Evolutionary conservation across 2,797 vertebrate species (phyloP).

Genomic region (Molossus molossus): DNA sequence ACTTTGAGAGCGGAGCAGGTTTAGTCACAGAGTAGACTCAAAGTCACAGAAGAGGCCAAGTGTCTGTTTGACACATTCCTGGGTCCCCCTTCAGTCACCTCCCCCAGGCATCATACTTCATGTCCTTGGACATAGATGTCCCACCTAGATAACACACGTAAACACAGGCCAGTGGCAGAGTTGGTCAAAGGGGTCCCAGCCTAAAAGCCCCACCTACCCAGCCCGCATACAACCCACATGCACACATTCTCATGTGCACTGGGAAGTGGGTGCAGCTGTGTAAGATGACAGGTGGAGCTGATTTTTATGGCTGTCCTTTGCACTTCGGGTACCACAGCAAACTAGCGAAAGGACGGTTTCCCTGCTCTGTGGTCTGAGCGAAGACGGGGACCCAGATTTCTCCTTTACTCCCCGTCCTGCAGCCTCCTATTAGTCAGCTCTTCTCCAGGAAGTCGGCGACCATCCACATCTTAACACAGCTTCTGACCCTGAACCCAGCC

Average conservation of each 20-base stretch:
- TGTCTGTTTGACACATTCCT: not conserved
- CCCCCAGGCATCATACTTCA: not conserved
- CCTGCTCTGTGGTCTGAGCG: not conserved
- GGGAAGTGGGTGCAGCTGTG: not conserved
- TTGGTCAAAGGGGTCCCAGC: slow-evolving; percentile 25
- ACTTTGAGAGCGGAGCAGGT: not conserved
- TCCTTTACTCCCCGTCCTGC: not conserved
- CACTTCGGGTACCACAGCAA: not conserved
- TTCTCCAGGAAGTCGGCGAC: not conserved
- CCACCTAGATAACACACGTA: not conserved
- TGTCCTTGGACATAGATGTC: not conserved
- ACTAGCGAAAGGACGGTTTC: not conserved
- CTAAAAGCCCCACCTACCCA: not conserved
- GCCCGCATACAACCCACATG: too few relatives aligned
- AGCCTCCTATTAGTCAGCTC: too few relatives aligned
- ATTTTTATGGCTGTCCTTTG: not conserved
- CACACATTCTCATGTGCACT: not conserved
- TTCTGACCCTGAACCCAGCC: not conserved
- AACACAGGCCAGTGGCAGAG: not conserved
- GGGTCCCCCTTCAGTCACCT: not conserved
- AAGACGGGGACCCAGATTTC: not conserved
- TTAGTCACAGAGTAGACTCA: not conserved
- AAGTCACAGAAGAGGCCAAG: not conserved
- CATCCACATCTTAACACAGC: not conserved
- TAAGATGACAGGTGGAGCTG: not conserved